Percentiles rank a stretch among this genome's conserved stretches.
Evolutionary conservation across 1,140 invertebrate species (phyloP).

Genomic region (Lordiphosa mommai): DNA sequence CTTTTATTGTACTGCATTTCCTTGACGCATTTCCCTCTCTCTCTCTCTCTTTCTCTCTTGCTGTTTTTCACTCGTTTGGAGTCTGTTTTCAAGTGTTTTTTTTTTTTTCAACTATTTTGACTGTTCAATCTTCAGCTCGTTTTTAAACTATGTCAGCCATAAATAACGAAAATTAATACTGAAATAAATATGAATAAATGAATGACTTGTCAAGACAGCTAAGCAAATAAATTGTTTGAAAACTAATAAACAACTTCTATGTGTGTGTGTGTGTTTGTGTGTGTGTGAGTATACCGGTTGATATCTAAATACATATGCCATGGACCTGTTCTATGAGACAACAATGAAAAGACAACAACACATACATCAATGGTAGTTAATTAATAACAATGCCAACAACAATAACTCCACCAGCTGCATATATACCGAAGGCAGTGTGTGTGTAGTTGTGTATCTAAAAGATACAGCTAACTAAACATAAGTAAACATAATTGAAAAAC

Average conservation of each 20-base stretch:
- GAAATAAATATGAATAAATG: constrained; percentile 60
- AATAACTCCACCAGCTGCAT: constrained; percentile 15
- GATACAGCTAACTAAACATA: neutral
- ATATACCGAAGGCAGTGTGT: constrained; percentile 1
- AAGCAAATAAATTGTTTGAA: constrained; percentile 60
- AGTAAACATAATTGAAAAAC: neutral
- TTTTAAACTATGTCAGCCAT: constrained; percentile 19
- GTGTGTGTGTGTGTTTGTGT: neutral
- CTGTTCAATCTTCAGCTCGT: neutral
- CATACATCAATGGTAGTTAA: constrained; percentile 51
- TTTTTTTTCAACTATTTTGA: constrained; percentile 1
- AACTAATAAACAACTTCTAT: constrained; percentile 56
- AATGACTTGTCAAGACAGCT: constrained; percentile 59
- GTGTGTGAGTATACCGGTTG: neutral
- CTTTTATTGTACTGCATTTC: constrained; percentile 58
- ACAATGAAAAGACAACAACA: constrained; percentile 18
- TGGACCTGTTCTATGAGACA: constrained; percentile 49
- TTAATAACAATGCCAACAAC: constrained; percentile 51
- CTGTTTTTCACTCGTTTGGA: neutral
- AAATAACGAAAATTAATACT: constrained; percentile 20
- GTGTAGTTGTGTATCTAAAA: neutral
- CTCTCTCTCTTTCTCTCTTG: neutral
- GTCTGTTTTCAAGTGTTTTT: constrained; percentile 3
- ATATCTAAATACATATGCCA: constrained; percentile 26
- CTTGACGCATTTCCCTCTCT: constrained; percentile 31